Evolutionary conservation across 2,888 invertebrate genomes (phyloP).

Genomic region (Sepiola atlantica): DNA sequence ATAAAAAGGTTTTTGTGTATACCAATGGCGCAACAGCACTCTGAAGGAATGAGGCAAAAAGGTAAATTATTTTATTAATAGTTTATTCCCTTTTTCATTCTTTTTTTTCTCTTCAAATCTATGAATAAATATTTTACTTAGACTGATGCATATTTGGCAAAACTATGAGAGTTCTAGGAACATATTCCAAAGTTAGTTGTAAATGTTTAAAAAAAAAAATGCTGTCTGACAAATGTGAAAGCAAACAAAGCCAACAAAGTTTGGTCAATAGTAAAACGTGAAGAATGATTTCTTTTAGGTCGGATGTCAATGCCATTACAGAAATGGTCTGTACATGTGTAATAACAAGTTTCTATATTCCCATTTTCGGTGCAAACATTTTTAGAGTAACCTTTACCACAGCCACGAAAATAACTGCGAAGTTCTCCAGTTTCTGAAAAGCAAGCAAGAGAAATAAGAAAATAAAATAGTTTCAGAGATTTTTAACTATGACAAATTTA

Average conservation of each 20-base stretch:
- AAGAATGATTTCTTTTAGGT: background rate
- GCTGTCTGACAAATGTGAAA: background rate
- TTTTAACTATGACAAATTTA: too few species aligned
- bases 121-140: too few species aligned
- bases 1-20: too few species aligned
- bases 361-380: background rate
- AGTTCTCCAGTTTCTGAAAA: constrained; percentile 15
- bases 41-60: too few species aligned
- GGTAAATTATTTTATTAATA: too few species aligned
- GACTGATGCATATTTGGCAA: too few species aligned
- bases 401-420: background rate
- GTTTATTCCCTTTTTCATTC: too few species aligned
- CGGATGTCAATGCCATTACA: constrained; percentile 14
- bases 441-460: background rate
- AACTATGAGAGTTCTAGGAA: too few species aligned
- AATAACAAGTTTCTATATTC: constrained; percentile 18
- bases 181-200: too few species aligned
- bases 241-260: background rate
- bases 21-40: too few species aligned
- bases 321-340: background rate
- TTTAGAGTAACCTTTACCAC: background rate
- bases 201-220: background rate
- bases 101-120: too few species aligned
- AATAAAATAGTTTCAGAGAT: too few species aligned
- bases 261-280: background rate